These are phyloP conservation scores for Alectoris magna DNA, from an alignment of 2,797 vertebrate genomes.

Conservation along the genomic window DNA sequence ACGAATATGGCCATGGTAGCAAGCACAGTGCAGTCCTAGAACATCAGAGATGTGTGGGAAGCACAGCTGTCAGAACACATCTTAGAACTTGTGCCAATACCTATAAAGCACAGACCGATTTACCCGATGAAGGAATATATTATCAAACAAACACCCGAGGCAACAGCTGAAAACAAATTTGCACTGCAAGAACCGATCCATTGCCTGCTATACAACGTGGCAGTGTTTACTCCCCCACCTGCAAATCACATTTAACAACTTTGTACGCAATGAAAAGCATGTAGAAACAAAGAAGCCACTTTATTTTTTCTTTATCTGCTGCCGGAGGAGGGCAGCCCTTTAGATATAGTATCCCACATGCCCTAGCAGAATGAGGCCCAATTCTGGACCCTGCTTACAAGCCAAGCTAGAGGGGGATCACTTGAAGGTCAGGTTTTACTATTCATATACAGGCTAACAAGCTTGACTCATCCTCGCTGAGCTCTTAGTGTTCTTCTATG, in stretches of 20 bases:
- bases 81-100: neutral
- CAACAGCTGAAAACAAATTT: neutral
- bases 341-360: neutral
- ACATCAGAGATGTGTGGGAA: neutral
- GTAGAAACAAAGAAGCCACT: neutral
- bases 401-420: neutral
- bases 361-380: neutral
- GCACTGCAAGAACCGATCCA: neutral
- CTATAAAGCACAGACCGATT: neutral
- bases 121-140: neutral
- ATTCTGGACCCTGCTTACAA: neutral
- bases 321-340: neutral
- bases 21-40: constrained; percentile 92
- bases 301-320: neutral
- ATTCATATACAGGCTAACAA: neutral
- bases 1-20: constrained; percentile 93
- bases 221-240: neutral
- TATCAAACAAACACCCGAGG: neutral
- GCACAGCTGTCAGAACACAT: neutral
- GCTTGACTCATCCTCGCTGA: neutral
- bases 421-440: neutral
- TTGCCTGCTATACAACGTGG: neutral
- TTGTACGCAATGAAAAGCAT: neutral
- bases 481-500: neutral
- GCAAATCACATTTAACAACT: neutral